These are phyloP conservation scores for Tetragonula carbonaria DNA, from an alignment of 2,888 invertebrate species.

Conservation along the genomic window DNA sequence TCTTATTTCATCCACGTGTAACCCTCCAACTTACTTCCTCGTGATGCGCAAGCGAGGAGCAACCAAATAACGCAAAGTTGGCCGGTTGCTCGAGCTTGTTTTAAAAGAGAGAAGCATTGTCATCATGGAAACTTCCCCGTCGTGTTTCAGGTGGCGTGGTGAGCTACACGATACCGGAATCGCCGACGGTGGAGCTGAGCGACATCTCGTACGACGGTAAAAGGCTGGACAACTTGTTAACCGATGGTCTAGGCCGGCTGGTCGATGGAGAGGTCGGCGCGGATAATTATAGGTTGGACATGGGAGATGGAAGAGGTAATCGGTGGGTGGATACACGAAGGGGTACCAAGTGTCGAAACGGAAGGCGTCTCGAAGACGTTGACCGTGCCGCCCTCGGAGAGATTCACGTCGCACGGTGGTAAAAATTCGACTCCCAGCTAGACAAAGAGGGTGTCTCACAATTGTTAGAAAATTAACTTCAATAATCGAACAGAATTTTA, in stretches of 20 bases:
- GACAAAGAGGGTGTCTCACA: no score
- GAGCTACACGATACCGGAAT: slow-evolving; percentile 86
- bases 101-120: slow-evolving; percentile 52
- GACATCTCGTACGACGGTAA: slow-evolving; percentile 90
- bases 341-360: slow-evolving; percentile 57
- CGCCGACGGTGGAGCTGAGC: slow-evolving; percentile 85
- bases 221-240: slow-evolving; percentile 83
- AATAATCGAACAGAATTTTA: no score
- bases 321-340: slow-evolving; percentile 56
- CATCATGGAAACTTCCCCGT: slow-evolving; percentile 43
- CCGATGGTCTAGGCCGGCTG: slow-evolving; percentile 89
- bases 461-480: no score
- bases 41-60: background rate
- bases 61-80: slow-evolving; percentile 34
- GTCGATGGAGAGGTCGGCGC: slow-evolving; percentile 88
- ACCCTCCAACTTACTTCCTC: background rate
- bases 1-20: background rate
- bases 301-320: slow-evolving; percentile 87
- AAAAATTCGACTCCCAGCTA: no score
- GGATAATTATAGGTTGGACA: slow-evolving; percentile 87
- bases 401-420: background rate
- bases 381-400: background rate
- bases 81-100: slow-evolving; percentile 36
- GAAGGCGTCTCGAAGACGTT: slow-evolving; percentile 19
- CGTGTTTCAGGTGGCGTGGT: slow-evolving; percentile 85